Percentiles rank a stretch among this genome's conserved stretches.
Evolutionary conservation across 2,797 vertebrate genomes (phyloP).

Genomic region (Nyctibius grandis): DNA sequence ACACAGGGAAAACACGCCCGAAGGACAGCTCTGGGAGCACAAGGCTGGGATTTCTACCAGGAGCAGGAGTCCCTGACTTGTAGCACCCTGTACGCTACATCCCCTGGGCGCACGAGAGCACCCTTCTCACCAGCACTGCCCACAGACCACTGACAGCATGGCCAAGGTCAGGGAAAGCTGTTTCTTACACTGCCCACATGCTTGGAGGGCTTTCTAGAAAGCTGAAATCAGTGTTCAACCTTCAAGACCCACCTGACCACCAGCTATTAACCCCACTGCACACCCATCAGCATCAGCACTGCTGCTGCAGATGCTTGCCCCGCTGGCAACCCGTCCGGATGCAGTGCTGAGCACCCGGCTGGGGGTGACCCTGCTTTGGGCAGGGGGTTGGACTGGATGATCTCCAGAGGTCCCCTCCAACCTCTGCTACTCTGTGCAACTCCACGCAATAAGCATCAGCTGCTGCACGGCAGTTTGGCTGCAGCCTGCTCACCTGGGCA

Average conservation of each 20-base stretch:
- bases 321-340: fast-evolving
- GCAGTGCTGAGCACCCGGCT: fast-evolving
- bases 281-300: fast-evolving
- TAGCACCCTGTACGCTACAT: not conserved
- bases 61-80: not conserved
- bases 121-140: not conserved
- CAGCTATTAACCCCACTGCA: not conserved
- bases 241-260: not conserved
- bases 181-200: fast-evolving
- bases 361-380: too few relatives aligned
- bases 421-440: not conserved
- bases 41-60: not conserved
- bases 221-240: not conserved
- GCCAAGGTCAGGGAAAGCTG: not conserved
- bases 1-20: not conserved
- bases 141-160: fast-evolving
- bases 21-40: not conserved
- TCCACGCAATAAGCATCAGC: not conserved
- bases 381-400: not conserved
- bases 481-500: not conserved
- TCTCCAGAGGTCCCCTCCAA: not conserved
- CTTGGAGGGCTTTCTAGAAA: not conserved
- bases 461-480: not conserved
- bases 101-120: not conserved
- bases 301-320: not conserved